Evolutionary conservation across 2,888 invertebrate species (phyloP).

Genomic region (Galeruca laticollis): DNA sequence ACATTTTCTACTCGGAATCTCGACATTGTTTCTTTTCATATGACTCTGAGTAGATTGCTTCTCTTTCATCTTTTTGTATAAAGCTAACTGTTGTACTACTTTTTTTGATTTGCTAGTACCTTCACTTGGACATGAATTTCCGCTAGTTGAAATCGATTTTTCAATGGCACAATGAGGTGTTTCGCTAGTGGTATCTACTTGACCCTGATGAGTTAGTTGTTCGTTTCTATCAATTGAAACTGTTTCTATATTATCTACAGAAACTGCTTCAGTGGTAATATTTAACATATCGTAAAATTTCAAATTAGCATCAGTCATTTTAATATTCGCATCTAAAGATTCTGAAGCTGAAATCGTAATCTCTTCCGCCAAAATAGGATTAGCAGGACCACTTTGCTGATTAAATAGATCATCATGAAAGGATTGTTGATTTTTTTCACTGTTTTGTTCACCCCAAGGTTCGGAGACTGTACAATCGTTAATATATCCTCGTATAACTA

Average conservation of each 20-base stretch:
- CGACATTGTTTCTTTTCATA: background rate
- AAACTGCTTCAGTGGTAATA: background rate
- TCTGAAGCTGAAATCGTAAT: background rate
- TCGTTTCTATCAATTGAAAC: background rate
- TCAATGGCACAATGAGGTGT: background rate
- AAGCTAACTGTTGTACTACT: slow-evolving; percentile 6
- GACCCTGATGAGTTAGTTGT: background rate
- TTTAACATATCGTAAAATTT: background rate
- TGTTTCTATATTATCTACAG: background rate
- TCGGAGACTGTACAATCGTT: background rate
- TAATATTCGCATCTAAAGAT: background rate
- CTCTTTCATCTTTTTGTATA: slow-evolving; percentile 2
- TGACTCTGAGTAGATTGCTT: slow-evolving; percentile 5
- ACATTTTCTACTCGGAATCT: slow-evolving; percentile 8
- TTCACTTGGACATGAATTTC: background rate
- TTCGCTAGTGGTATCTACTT: background rate
- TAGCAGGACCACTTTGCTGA: background rate
- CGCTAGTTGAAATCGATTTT: background rate
- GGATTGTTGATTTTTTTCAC: slow-evolving; percentile 2
- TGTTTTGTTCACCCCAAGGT: slow-evolving; percentile 5
- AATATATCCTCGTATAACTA: background rate
- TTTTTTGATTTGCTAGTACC: background rate
- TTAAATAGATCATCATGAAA: slow-evolving; percentile 8
- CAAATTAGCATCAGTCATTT: background rate
- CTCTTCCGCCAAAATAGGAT: slow-evolving; percentile 1